phyloP scores from a whole-genome alignment of 2,888 invertebrate genomes.

The Cotesia congregata region DNA sequence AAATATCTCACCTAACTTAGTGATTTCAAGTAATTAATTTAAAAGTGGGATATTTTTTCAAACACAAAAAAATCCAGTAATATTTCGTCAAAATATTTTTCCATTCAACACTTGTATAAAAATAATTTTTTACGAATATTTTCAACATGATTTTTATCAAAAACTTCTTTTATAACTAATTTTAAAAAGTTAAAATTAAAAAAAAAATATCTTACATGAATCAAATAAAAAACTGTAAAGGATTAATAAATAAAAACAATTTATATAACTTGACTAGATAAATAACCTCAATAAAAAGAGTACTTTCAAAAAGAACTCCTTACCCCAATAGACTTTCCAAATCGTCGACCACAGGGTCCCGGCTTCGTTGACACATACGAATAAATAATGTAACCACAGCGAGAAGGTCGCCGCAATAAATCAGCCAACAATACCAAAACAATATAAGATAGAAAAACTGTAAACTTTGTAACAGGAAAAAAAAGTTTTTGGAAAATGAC shows the following conservation, averaged over 20 bases:
- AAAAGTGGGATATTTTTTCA: too few species aligned
- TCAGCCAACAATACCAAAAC: neutral
- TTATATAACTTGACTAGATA: conserved; percentile 7
- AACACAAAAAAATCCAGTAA: too few species aligned
- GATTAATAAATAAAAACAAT: conserved; percentile 8
- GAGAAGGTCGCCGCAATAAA: conserved; percentile 20
- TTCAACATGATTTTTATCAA: too few species aligned
- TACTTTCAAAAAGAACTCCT: conserved; percentile 25
- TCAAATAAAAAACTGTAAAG: too few species aligned
- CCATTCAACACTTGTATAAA: too few species aligned
- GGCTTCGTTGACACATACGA: conserved; percentile 32
- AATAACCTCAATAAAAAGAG: neutral
- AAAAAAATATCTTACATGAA: too few species aligned
- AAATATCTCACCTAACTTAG: too few species aligned
- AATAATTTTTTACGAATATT: too few species aligned
- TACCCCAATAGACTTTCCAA: conserved; percentile 50
- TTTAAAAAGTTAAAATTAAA: too few species aligned
- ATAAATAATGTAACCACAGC: neutral
- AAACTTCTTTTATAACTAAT: too few species aligned
- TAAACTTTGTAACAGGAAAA: conserved; percentile 34
- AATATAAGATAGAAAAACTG: conserved; percentile 2
- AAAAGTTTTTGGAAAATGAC: conserved; percentile 11
- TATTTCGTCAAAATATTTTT: too few species aligned
- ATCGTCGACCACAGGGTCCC: conserved; percentile 39
- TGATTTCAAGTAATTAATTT: too few species aligned